Evolutionary conservation across 92 coral and sea anemone species (phyloP), one percentile per base, ranked within the genome.

Genomic region (Zoanthus sociatus): DNA sequence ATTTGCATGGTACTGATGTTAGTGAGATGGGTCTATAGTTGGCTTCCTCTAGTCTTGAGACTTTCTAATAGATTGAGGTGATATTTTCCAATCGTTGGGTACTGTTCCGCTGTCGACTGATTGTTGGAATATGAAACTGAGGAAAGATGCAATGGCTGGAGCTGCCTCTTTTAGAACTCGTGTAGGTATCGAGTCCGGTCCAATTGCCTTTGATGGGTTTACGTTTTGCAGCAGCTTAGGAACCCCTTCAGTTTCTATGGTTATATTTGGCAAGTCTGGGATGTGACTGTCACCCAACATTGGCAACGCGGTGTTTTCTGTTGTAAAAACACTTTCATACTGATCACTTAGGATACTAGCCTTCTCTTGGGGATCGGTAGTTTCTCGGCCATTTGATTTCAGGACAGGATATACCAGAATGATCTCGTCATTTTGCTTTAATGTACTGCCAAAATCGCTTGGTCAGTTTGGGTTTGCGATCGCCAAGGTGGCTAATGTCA

Each of bases 51-150:
- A 50, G 68, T 77, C 86, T 84, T 21, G 33, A 44, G 33, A 86
- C 42, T 37, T 37, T 37, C 89, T 47, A 83, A 20, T 76, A 60
- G 54, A 89, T 68, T 13, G 89, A 11, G 12, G 20, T 63, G 81
- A 89, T 83, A 26, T 66, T 77, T 84, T 84, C 89, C 92, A 84
- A 88, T 84, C 88, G 75, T 61, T 76, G 18, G 89, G 82, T 46
- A 84, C 71, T 9, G 72, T 37, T 50, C 89, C 76, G 33, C 64
- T 84, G 71, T 61, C 77, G 50, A 87, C 10, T 30, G 90, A 87
- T 78, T 87, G 90, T 87, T 78, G 85, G 61, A 87, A 87, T 45
- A 76, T 78, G 46, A 77, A 68, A 60, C 75, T 37, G 64, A 87
- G 76, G 64, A 32, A 73, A n/a, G 73, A 12, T 82, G 73, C 74